Evolutionary conservation across 2,888 invertebrate species (phyloP), one percentile per base, ranked within the genome.

Genomic region (Taphrorychus bicolor): DNA sequence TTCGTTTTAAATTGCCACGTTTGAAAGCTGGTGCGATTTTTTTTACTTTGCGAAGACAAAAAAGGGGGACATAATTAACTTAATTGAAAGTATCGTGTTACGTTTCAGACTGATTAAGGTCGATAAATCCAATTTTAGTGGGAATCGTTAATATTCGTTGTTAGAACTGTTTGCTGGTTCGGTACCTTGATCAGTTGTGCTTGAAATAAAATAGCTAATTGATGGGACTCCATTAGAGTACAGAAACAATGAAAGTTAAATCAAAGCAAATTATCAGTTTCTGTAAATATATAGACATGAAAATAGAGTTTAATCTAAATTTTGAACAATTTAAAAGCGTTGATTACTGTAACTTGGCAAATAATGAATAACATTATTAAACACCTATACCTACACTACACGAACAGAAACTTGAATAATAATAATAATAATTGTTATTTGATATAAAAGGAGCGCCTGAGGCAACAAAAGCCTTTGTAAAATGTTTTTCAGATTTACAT

Each of bases 271-370:
- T 19, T 48, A 48, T 48, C 14, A 56, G 62, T 54, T 62, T 56
- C 41, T 54, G 54, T 49, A n/a, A 21, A 56, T 48, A 62, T 56
- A 62, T 54, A 62, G 62, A 54, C 48, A 18, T 18, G 56, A 62
- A 59, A 62, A 62, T 32, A 40, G 16, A 24, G 62, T 24, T 32
- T 24, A 32, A 48, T 24, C 56, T 49, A 56, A 48, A 62, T 62
- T 62, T 56, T 62, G 56, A 62, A 56, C 45, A 62, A 57, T 63
- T 63, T 21, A n/a, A n/a, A n/a, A n/a, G n/a, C n/a, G n/a, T n/a
- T n/a, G n/a, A n/a, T n/a, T n/a, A n/a, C n/a, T n/a, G n/a, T n/a
- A n/a, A n/a, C n/a, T 48, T n/a, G 11, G 14, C 0, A 48, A 48
- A 48, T 2, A 48, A n/a, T 48, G 11, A 16, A 2, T 14, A 14